Base-by-base conservation (phyloP, 2,113 vertebrate genomes). In the Cyprinodon tularosa region DNA sequence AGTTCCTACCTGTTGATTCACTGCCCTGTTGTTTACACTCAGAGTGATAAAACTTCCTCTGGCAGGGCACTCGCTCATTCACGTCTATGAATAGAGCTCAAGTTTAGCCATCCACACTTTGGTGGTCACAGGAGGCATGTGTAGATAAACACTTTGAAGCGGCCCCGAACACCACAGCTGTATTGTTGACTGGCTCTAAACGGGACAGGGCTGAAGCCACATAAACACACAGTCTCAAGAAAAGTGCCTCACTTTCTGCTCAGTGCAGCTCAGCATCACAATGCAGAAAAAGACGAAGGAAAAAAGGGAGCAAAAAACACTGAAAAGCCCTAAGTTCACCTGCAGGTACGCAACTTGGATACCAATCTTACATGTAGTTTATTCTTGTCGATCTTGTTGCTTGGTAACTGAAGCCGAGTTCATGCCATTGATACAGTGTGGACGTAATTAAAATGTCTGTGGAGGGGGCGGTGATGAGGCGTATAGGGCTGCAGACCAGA, bases 341-440 rank as follows among this genome's bases (percentile, higher is more conserved):
- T 89, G 74, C 82, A 82, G 88, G 84, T 92, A 89, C 82, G 89
- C 78, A 90, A 89, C 84, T 88, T 83, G 76, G 89, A 87, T 87
- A 92, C 91, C 81, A 88, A 88, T 92, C 90, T 88, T 82, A 89
- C 82, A 84, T 83, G 85, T 88, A 92, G 92, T 92, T 90, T 92
- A 92, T 93, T 93, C 86, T 92, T 89, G 86, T 85, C 85, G 82
- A 81, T 86, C 80, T 90, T 93, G 94, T 95, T 94, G 94, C 94
- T 94, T 93, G 93, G 94, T 77, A 88, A 95, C 93, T 64, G 90
- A 91, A 92, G 90, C 92, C 88, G 89, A 89, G 93, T 93, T 92
- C 88, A 79, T 89, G 50, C 72, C 84, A 91, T 91, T 90, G 86
- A 93, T 91, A 83, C 84, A 88, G 83, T 82, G 84, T 87, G 85